Percentiles rank a stretch among this genome's conserved stretches.
These are phyloP conservation scores for Sinhomidia bicolor DNA, from an alignment of 2,888 invertebrate species.

Conservation along the genomic window DNA sequence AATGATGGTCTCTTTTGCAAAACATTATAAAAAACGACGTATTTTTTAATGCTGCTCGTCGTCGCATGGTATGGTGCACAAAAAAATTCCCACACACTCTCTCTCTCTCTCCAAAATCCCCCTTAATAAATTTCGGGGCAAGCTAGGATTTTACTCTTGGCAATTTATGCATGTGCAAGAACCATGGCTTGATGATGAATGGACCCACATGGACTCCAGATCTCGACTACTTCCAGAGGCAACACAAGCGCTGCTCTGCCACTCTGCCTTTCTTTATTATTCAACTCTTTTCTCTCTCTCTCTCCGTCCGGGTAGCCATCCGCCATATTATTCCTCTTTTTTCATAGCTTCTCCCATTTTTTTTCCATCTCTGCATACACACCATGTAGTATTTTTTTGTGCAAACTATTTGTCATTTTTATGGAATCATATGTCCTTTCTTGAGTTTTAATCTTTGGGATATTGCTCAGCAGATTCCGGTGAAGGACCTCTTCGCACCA, in stretches of 20 bases:
- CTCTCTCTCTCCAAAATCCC: neutral
- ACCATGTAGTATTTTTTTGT: constrained; percentile 23
- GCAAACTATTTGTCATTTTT: constrained; percentile 75
- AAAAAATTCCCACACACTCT: constrained; percentile 22
- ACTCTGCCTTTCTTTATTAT: constrained; percentile 45
- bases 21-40: too few relatives aligned
- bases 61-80: neutral
- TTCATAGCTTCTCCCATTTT: constrained; percentile 46
- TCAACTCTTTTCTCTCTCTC: constrained; percentile 14
- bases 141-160: constrained; percentile 50
- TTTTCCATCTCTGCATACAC: too few relatives aligned
- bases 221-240: neutral
- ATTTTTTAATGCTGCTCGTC: constrained; percentile 27
- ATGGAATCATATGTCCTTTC: constrained; percentile 72
- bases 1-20: too few relatives aligned
- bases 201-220: constrained; percentile 54
- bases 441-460: constrained; percentile 70
- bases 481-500: constrained; percentile 27
- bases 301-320: neutral
- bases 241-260: too few relatives aligned
- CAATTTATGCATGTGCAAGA: constrained; percentile 59
- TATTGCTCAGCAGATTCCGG: constrained; percentile 64
- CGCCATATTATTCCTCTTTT: constrained; percentile 47
- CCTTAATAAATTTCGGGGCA: constrained; percentile 49
- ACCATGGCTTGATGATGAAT: constrained; percentile 68